Evolutionary conservation across 2,113 vertebrate species (phyloP).

Genomic region (Apteryx mantelli): DNA sequence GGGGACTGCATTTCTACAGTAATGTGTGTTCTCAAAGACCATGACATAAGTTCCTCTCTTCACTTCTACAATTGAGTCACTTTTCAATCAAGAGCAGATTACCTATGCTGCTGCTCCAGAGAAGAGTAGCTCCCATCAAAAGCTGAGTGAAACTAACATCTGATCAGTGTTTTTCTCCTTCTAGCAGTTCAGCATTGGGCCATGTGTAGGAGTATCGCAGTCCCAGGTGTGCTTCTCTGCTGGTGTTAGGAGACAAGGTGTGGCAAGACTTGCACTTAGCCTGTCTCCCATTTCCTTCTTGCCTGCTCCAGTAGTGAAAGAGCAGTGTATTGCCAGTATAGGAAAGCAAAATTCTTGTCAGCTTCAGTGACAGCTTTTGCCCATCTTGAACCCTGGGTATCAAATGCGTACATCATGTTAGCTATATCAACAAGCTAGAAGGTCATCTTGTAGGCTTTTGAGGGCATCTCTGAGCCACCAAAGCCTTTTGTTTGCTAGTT

Average conservation of each 20-base stretch:
- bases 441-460: not conserved
- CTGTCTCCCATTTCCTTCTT: not conserved
- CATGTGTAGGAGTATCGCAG: not conserved
- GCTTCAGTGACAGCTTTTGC: not conserved
- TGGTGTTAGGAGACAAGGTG: not conserved
- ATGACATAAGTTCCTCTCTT: not conserved
- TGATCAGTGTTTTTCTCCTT: not conserved
- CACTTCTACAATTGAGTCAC: not conserved
- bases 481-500: not conserved
- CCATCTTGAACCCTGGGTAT: not conserved
- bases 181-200: not conserved
- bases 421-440: not conserved
- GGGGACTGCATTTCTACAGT: not conserved
- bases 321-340: not conserved
- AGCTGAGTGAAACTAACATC: not conserved
- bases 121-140: not conserved
- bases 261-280: not conserved
- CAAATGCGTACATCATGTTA: accelerated
- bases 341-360: not conserved
- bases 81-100: not conserved
- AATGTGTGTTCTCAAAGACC: not conserved
- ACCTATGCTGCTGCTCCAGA: not conserved
- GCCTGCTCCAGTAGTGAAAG: not conserved
- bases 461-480: not conserved
- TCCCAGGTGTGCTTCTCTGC: not conserved